Evolutionary conservation across 1,140 invertebrate genomes (phyloP).

Genomic region (Brachionus manjavacas): DNA sequence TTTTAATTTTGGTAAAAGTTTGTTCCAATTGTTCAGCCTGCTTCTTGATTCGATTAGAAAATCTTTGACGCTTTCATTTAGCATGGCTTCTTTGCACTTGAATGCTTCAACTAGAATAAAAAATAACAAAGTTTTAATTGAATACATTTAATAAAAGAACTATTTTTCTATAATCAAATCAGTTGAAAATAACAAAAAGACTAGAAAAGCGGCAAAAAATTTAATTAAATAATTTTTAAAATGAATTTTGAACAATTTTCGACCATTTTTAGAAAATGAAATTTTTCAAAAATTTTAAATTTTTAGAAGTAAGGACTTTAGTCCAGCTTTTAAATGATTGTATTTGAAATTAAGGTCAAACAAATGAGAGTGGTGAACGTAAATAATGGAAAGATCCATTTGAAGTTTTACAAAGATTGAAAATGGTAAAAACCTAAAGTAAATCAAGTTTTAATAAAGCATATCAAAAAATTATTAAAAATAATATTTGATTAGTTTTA

Average conservation of each 20-base stretch:
- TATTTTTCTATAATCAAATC: background rate
- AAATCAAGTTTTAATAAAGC: too few species aligned
- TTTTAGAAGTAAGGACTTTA: too few species aligned
- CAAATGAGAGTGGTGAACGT: too few species aligned
- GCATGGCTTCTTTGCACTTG: background rate
- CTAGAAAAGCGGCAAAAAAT: background rate
- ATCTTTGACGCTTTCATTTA: background rate
- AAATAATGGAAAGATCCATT: too few species aligned
- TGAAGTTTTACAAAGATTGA: too few species aligned
- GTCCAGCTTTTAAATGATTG: too few species aligned
- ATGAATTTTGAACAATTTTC: background rate
- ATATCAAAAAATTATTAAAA: too few species aligned
- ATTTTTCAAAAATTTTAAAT: too few species aligned
- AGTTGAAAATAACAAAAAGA: background rate
- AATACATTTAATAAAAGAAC: background rate
- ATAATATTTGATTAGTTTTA: too few species aligned
- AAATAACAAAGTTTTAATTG: background rate
- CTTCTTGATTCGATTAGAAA: background rate
- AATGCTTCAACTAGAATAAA: background rate
- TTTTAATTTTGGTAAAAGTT: slow-evolving; percentile 11
- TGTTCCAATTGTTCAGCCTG: background rate
- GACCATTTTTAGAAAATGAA: too few species aligned
- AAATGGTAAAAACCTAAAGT: too few species aligned
- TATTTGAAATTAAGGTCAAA: too few species aligned
- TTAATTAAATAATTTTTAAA: background rate